These are phyloP conservation scores for Misgurnus anguillicaudatus DNA, from an alignment of 2,113 vertebrate genomes.

Conservation along the genomic window DNA sequence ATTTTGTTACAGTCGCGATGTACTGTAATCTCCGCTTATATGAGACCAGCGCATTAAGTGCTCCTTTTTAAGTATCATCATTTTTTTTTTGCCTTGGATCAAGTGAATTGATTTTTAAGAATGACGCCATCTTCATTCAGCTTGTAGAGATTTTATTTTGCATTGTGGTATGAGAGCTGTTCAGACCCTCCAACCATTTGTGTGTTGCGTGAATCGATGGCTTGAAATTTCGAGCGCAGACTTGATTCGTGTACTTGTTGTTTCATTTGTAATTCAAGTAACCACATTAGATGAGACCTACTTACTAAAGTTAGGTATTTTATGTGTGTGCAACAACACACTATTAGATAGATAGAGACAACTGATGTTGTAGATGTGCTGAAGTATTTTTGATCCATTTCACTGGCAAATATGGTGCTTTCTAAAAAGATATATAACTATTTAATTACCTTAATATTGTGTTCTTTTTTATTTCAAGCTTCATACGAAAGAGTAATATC, in stretches of 20 bases:
- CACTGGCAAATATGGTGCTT: slow-evolving; percentile 57
- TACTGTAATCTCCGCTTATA: slow-evolving; percentile 40
- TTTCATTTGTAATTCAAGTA: slow-evolving; percentile 44
- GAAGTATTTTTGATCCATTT: slow-evolving; percentile 55
- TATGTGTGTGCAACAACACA: slow-evolving; percentile 25
- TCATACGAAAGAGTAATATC: slow-evolving; percentile 46
- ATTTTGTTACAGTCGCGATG: slow-evolving; percentile 34
- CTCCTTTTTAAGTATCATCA: slow-evolving; percentile 20
- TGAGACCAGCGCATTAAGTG: slow-evolving; percentile 40
- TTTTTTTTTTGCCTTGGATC: slow-evolving; percentile 27
- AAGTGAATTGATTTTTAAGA: slow-evolving; percentile 37
- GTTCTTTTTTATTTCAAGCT: slow-evolving; percentile 37
- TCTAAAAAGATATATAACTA: slow-evolving; percentile 53
- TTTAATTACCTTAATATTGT: slow-evolving; percentile 50
- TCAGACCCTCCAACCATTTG: slow-evolving; percentile 10
- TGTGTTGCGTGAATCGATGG: slow-evolving; percentile 23
- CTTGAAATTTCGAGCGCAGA: slow-evolving; percentile 35
- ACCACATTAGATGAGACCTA: slow-evolving; percentile 43
- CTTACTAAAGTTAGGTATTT: slow-evolving; percentile 34
- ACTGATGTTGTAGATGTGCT: slow-evolving; percentile 42
- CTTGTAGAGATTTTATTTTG: slow-evolving; percentile 36
- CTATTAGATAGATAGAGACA: slow-evolving; percentile 35
- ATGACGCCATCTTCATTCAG: slow-evolving; percentile 31
- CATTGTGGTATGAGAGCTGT: neutral
- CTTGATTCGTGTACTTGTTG: slow-evolving; percentile 35